Evolutionary conservation across 92 coral and sea anemone genomes (phyloP).

Genomic region (Muricea muricata): DNA sequence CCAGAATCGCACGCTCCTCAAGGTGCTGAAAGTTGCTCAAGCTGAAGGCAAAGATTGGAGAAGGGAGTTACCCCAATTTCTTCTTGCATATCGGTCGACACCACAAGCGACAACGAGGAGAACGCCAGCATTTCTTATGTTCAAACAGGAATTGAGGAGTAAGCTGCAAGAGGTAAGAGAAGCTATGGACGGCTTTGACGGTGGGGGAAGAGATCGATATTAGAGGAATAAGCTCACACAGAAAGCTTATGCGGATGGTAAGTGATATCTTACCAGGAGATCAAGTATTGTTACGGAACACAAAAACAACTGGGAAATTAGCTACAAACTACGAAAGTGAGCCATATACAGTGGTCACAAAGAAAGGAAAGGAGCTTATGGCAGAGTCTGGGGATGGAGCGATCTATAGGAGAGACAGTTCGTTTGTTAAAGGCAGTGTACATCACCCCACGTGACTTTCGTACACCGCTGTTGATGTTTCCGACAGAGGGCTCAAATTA

Average conservation of each 20-base stretch:
- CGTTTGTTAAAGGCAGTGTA: constrained; percentile 34
- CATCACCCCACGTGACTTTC: too few species aligned
- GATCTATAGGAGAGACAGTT: constrained; percentile 52
- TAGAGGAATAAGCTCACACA: constrained; percentile 55
- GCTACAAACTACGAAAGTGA: constrained; percentile 32
- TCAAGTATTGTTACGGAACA: constrained; percentile 54
- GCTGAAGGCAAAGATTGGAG: constrained; percentile 42
- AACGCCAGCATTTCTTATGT: constrained; percentile 41
- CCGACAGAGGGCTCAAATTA: too few species aligned
- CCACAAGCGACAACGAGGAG: constrained; percentile 47
- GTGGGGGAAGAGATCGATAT: constrained; percentile 44
- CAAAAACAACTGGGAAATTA: constrained; percentile 54
- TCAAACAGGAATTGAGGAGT: constrained; percentile 43
- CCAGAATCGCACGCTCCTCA: constrained; percentile 52
- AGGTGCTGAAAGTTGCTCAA: constrained; percentile 32
- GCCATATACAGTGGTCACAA: constrained; percentile 64
- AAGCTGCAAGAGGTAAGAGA: constrained; percentile 58
- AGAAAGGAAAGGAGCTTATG: constrained; percentile 53
- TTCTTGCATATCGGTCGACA: constrained; percentile 52
- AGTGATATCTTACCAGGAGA: constrained; percentile 51
- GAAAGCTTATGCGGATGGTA: constrained; percentile 46
- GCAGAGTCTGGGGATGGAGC: constrained; percentile 33
- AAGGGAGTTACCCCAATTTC: constrained; percentile 32
- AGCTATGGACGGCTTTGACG: constrained; percentile 35
- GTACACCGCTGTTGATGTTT: too few species aligned